A percentile compares a stretch with the other conserved stretches of the same genome.
phyloP scores from a whole-genome alignment of 2,113 vertebrate species.

The Corydoras sp. region DNA sequence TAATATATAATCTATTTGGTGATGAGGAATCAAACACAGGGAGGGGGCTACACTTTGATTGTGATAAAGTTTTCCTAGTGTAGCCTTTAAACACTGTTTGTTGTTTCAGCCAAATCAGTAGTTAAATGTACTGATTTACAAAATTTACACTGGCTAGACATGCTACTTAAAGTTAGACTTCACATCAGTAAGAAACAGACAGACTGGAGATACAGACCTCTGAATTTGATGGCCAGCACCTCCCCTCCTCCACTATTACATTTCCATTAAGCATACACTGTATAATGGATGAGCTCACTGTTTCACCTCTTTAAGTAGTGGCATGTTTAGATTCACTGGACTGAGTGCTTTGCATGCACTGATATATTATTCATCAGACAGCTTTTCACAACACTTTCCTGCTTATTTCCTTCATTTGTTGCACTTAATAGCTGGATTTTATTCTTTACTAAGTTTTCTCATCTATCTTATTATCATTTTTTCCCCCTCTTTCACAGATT shows the following conservation, averaged over 20 bases:
- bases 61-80: no score
- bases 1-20: no score
- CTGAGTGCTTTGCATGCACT: constrained; percentile 44
- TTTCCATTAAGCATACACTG: constrained; percentile 47
- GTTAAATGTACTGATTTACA: constrained; percentile 3
- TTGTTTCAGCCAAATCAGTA: background rate
- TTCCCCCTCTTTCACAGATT: background rate
- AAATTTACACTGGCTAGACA: constrained; percentile 10
- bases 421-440: constrained; percentile 6
- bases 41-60: no score
- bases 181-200: constrained; percentile 30
- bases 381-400: constrained; percentile 17
- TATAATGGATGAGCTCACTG: constrained; percentile 59
- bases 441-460: background rate
- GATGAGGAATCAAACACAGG: no score
- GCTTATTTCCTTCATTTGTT: background rate
- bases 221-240: constrained; percentile 19
- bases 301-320: constrained; percentile 36
- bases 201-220: constrained; percentile 11
- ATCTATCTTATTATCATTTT: background rate
- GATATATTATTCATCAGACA: constrained; percentile 62
- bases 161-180: constrained; percentile 26
- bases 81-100: background rate
- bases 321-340: constrained; percentile 43
- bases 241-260: constrained; percentile 31